These are phyloP conservation scores for Atethmia centrago DNA, from an alignment of 2,888 invertebrate species.

Conservation along the genomic window DNA sequence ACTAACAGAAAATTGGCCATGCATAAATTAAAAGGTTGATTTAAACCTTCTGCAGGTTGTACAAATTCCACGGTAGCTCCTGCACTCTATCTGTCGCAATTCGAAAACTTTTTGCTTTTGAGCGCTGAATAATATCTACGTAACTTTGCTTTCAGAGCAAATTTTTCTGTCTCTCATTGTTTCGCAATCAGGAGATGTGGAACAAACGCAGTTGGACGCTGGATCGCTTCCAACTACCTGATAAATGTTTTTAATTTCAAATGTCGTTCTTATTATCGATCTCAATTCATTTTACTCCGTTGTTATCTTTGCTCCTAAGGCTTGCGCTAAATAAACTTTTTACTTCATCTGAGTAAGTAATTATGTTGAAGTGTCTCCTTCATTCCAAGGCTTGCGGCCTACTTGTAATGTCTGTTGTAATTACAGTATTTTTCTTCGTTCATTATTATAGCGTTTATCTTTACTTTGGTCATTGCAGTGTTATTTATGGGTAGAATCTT, in stretches of 20 bases:
- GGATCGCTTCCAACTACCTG: slow-evolving; percentile 33
- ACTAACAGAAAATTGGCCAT: background rate
- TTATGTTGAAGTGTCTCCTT: slow-evolving; percentile 38
- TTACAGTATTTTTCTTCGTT: slow-evolving; percentile 15
- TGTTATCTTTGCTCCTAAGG: slow-evolving; percentile 7
- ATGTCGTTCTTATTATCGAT: slow-evolving; percentile 21
- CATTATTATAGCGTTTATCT: slow-evolving; percentile 9
- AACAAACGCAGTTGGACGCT: slow-evolving; percentile 24
- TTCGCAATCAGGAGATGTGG: slow-evolving; percentile 33
- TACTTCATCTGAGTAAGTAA: slow-evolving; percentile 39
- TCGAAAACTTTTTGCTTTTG: slow-evolving; percentile 35
- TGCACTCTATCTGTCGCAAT: slow-evolving; percentile 17
- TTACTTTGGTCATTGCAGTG: background rate
- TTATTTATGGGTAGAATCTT: slow-evolving; percentile 8
- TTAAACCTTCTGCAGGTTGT: slow-evolving; percentile 17
- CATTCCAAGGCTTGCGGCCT: slow-evolving; percentile 10
- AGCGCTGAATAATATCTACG: slow-evolving; percentile 22
- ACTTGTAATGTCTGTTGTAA: slow-evolving; percentile 14
- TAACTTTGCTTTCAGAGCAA: slow-evolving; percentile 37
- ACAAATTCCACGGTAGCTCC: slow-evolving; percentile 24
- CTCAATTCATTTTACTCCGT: slow-evolving; percentile 27
- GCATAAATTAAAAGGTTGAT: slow-evolving; percentile 35
- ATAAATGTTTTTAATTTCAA: slow-evolving; percentile 43
- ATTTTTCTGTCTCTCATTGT: slow-evolving; percentile 40
- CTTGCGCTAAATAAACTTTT: slow-evolving; percentile 31